Conservation (phyloP, 1,140 invertebrate genomes). For the Akabosia matsudoensis region DNA sequence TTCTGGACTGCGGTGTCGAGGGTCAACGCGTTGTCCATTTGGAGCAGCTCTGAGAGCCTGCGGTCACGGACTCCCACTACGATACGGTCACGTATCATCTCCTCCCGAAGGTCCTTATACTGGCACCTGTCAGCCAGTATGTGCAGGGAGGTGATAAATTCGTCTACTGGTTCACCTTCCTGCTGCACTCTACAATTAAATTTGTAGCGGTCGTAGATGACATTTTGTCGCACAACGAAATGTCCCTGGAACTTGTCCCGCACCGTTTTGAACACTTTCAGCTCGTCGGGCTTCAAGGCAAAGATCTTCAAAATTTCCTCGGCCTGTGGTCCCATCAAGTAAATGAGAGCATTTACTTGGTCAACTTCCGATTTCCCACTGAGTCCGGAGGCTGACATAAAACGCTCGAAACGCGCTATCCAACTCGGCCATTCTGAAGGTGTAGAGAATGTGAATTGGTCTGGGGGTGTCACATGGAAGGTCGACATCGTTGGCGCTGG, state of each 20-base stretch:
- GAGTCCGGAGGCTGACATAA: constrained; percentile 41
- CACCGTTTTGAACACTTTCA: constrained; percentile 36
- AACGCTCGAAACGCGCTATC: constrained; percentile 48
- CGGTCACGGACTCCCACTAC: constrained; percentile 41
- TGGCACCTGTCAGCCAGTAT: constrained; percentile 14
- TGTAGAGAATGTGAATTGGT: constrained; percentile 32
- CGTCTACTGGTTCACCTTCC: constrained; percentile 49
- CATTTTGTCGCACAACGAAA: constrained; percentile 48
- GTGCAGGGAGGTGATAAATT: constrained; percentile 46
- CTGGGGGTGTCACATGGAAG: constrained; percentile 9
- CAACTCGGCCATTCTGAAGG: constrained; percentile 45
- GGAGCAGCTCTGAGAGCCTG: constrained; percentile 46
- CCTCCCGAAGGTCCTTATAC: constrained; percentile 3
- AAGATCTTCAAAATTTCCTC: constrained; percentile 46
- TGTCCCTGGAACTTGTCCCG: constrained; percentile 46
- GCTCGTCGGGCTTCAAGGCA: constrained; percentile 21
- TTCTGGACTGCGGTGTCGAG: constrained; percentile 41
- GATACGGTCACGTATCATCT: constrained; percentile 22
- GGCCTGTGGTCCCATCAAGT: constrained; percentile 48
- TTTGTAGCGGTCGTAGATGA: constrained; percentile 49
- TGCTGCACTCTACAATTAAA: constrained; percentile 50
- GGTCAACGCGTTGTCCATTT: constrained; percentile 41
- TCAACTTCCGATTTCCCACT: constrained; percentile 42
- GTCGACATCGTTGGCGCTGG: background rate
- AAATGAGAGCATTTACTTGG: constrained; percentile 47